Percentiles rank a stretch among this genome's conserved stretches.
These are phyloP conservation scores for Psix sp. DNA, from an alignment of 1,140 invertebrate genomes.

Conservation along the genomic window DNA sequence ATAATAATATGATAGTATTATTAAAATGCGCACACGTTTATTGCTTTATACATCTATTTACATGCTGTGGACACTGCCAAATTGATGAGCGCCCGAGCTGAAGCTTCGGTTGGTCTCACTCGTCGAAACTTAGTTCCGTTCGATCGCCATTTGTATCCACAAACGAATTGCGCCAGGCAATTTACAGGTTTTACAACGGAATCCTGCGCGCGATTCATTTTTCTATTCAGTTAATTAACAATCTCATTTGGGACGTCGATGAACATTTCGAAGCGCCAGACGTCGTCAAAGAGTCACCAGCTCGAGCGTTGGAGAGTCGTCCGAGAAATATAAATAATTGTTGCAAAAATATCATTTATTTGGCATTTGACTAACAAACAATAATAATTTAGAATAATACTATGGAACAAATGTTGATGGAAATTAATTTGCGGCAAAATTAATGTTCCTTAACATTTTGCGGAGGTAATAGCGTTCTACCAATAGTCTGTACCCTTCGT, in stretches of 20 bases:
- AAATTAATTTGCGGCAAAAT: constrained; percentile 11
- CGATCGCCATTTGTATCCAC: background rate
- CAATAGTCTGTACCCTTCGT: constrained; percentile 43
- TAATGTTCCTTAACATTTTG: constrained; percentile 42
- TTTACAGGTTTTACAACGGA: background rate
- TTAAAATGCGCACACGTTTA: constrained; percentile 66
- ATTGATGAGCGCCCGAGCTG: constrained; percentile 9
- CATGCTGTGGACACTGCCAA: constrained; percentile 60
- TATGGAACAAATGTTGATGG: constrained; percentile 36
- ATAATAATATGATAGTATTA: constrained; percentile 18
- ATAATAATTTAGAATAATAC: constrained; percentile 43
- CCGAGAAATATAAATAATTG: constrained; percentile 21
- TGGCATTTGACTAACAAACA: constrained; percentile 27
- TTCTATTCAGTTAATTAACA: background rate
- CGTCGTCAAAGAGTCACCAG: background rate
- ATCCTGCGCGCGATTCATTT: background rate
- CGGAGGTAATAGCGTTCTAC: constrained; percentile 31
- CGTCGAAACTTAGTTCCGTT: background rate
- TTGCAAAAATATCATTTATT: constrained; percentile 29
- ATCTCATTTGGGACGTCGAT: background rate
- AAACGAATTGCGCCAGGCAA: constrained; percentile 1
- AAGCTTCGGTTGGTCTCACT: background rate
- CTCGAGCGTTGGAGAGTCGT: constrained; percentile 16
- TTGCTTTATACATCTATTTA: constrained; percentile 72
- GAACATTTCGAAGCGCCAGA: background rate